Conservation (phyloP, 2,888 invertebrate genomes). For the Mechanitis messenoides region DNA sequence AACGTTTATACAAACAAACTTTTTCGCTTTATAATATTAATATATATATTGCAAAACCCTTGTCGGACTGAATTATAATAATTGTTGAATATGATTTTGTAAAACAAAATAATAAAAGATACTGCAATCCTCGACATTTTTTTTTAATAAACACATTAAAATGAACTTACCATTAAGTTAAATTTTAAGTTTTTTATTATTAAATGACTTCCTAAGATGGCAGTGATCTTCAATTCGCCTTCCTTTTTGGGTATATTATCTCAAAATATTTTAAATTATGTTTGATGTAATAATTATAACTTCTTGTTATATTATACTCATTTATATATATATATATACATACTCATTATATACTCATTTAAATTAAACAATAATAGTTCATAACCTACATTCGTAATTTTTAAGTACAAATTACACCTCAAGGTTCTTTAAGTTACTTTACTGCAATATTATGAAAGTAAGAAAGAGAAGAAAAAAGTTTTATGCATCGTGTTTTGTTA, state of each 20-base stretch:
- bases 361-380: background rate
- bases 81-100: too few relatives aligned
- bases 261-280: background rate
- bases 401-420: too few relatives aligned
- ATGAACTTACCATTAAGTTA: background rate
- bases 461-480: too few relatives aligned
- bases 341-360: background rate
- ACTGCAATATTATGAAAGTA: too few relatives aligned
- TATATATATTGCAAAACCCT: too few relatives aligned
- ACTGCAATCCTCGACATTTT: background rate
- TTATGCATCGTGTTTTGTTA: too few relatives aligned
- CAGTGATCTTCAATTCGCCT: background rate
- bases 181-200: background rate
- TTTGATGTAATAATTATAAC: too few relatives aligned
- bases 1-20: too few relatives aligned
- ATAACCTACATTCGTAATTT: background rate
- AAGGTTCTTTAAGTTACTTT: too few relatives aligned
- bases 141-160: slow-evolving; percentile 4
- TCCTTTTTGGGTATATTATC: slow-evolving; percentile 1
- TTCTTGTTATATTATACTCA: too few relatives aligned
- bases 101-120: background rate
- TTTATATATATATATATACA: background rate
- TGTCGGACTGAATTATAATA: too few relatives aligned
- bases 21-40: too few relatives aligned
- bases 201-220: slow-evolving; percentile 1